Conservation (phyloP, 2,113 vertebrate genomes). For the Ellobius talpinus region DNA sequence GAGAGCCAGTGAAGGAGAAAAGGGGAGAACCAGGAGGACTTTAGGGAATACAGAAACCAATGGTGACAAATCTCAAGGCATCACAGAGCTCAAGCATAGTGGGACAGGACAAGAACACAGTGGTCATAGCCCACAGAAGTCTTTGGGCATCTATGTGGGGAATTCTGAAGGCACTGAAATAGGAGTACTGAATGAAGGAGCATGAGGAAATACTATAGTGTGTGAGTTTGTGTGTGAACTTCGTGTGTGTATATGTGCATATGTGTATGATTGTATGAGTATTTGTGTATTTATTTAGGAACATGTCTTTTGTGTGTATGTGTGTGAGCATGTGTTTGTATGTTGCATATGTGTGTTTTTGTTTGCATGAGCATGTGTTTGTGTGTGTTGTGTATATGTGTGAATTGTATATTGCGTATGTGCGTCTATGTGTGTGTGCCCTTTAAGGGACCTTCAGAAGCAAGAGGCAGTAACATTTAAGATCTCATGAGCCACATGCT, state of each 20-base stretch:
- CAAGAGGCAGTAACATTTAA: neutral
- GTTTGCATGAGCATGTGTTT: neutral
- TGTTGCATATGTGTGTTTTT: neutral
- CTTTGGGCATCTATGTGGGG: neutral
- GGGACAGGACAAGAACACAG: neutral
- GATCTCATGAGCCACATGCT: neutral
- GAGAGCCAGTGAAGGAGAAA: neutral
- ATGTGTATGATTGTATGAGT: neutral
- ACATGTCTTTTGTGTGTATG: neutral
- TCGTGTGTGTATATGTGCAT: neutral
- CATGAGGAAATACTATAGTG: accelerated
- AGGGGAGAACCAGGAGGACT: neutral
- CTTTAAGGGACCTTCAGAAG: neutral
- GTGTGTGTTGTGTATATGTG: neutral
- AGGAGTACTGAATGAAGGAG: neutral
- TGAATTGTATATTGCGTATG: neutral
- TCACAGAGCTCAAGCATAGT: neutral
- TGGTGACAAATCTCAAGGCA: neutral
- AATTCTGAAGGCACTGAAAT: neutral
- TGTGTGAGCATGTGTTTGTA: neutral
- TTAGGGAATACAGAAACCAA: neutral
- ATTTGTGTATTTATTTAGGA: neutral
- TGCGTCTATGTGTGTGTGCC: neutral
- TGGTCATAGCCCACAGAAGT: too few species aligned
- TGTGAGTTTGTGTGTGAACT: neutral